Base-by-base conservation (phyloP, 2,797 vertebrate species). In the Ctenopoma kingsleyae region DNA sequence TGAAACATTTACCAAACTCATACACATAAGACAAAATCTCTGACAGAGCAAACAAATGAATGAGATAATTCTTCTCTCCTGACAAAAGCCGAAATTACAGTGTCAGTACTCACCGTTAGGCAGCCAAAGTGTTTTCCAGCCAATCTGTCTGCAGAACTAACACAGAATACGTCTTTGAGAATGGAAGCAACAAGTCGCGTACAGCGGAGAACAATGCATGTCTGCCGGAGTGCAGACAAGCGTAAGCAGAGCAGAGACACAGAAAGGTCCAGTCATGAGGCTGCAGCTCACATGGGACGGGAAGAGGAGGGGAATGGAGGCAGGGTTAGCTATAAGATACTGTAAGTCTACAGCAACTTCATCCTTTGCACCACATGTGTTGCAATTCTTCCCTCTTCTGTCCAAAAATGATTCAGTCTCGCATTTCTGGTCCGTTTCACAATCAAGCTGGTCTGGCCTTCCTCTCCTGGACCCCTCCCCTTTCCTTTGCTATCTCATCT, bases 121-220 rank as follows among this genome's bases (percentile, higher is more conserved):
- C 64, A 78, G 72, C 68, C 22, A 15, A 6, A 72, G 48, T 65
- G 56, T 51, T 40, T 75, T 62, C 60, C 56, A 54, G 72, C 69
- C 57, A 54, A 35, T 50, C 56, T 59, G 66, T 43, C 52, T 36
- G 69, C 27, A 3, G 53, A 54, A 63, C 79, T 78, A 81, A 67
- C 68, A 56, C 66, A 61, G 25, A 65, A 67, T 40, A 47, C 57
- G 67, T 80, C 53, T 83, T 36, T 71, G 81, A 79, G 85, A 87
- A 77, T 5, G 57, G 78, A 40, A 80, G 86, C 87, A 90, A 91
- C 90, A 90, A 85, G 92, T 84, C 56, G 75, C 58, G 87, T 87
- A 86, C 87, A 84, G 82, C 86, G 78, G 74, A 85, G 91, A 90
- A 93, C 91, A 92, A 93, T 91, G 90, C 87, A 87, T 88, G 87